These are phyloP conservation scores for Amphimedon queenslandica DNA, from an alignment of 37 sponge, comb jelly and placozoan species.

Conservation along the genomic window DNA sequence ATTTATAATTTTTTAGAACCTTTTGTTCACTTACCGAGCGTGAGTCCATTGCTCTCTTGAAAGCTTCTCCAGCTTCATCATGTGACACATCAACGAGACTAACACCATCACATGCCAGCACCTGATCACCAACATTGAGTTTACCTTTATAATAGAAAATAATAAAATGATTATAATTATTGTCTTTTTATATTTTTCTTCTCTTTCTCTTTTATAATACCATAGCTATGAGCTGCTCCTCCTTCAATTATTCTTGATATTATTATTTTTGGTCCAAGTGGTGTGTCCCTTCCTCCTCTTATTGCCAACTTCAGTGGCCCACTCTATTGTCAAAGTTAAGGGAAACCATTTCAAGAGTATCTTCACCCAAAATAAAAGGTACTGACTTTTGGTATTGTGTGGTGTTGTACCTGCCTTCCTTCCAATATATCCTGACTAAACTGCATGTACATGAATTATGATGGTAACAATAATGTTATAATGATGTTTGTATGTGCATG, in stretches of 20 bases:
- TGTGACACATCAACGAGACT: constrained; percentile 70
- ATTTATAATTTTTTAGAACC: neutral
- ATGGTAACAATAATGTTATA: too few species aligned
- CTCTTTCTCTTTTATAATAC: neutral
- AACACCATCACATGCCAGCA: constrained; percentile 79
- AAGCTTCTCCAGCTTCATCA: constrained; percentile 65
- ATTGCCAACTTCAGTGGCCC: constrained; percentile 79
- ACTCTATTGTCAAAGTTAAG: constrained; percentile 21
- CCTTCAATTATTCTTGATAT: constrained; percentile 82
- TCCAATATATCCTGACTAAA: constrained; percentile 70
- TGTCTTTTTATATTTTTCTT: too few species aligned
- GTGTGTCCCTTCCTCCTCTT: constrained; percentile 74
- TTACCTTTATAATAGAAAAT: constrained; percentile 16
- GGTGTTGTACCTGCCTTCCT: constrained; percentile 72
- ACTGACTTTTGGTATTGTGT: constrained; percentile 86
- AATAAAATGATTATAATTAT: neutral
- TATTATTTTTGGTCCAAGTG: constrained; percentile 53
- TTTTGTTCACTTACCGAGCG: constrained; percentile 52
- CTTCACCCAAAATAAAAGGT: too few species aligned
- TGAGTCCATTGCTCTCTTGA: constrained; percentile 80
- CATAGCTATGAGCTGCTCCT: constrained; percentile 71
- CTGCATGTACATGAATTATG: too few species aligned
- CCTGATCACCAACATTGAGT: constrained; percentile 82
- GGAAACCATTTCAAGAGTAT: too few species aligned
- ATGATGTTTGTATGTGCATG: too few species aligned